Evolutionary conservation across 2,888 invertebrate genomes (phyloP).

Genomic region (Sesamia inferens): DNA sequence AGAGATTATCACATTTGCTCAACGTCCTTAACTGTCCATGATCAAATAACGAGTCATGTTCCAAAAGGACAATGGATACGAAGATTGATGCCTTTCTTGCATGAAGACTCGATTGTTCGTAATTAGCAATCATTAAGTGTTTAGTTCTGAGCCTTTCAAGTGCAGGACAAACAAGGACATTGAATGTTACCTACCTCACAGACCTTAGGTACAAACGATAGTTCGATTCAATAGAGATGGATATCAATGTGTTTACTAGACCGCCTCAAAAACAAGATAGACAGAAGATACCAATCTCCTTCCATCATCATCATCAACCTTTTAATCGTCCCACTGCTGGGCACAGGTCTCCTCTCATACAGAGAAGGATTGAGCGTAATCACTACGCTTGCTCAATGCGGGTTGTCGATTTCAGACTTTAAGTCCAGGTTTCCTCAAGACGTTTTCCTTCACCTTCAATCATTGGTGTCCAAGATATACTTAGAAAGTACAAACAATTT

Average conservation of each 20-base stretch:
- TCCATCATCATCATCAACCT: too few relatives aligned
- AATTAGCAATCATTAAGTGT: background rate
- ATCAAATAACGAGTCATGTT: conserved; percentile 4
- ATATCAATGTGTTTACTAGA: conserved; percentile 6
- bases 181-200: background rate
- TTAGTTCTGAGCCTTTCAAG: background rate
- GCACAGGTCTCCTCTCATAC: too few relatives aligned
- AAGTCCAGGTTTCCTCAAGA: too few relatives aligned
- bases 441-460: too few relatives aligned
- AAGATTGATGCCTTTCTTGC: background rate
- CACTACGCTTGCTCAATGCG: too few relatives aligned
- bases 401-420: too few relatives aligned
- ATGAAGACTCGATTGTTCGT: background rate
- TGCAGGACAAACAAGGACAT: background rate
- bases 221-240: conserved; percentile 16
- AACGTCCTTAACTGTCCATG: conserved; percentile 11
- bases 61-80: background rate
- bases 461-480: too few relatives aligned
- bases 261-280: conserved; percentile 21
- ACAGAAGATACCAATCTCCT: conserved; percentile 42
- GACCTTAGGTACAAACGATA: background rate
- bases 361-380: too few relatives aligned
- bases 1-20: conserved; percentile 13
- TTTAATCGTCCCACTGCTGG: too few relatives aligned
- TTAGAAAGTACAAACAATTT: too few relatives aligned